Base-by-base conservation (phyloP, 2,888 invertebrate species). In the Stenchaetothrips biformis region DNA sequence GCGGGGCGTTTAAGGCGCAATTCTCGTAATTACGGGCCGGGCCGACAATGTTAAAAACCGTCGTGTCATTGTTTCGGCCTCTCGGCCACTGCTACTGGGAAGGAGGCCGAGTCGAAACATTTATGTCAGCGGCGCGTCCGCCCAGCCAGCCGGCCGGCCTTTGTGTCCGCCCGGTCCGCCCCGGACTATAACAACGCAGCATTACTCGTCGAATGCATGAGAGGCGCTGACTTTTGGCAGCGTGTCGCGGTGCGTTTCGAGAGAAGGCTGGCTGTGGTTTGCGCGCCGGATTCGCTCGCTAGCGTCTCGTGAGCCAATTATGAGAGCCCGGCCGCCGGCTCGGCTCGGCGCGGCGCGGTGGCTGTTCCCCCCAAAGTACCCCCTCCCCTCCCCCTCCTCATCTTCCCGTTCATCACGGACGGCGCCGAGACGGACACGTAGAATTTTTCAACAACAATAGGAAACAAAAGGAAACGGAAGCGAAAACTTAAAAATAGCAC, bases 401-500 rank as follows among this genome's bases (percentile, higher is more conserved):
- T 37, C 37, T 37, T 37, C 37, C 37, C 37, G 37, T 37, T 37
- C 37, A 37, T 37, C 37, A 37, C 37, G 37, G 37, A 37, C 37
- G 37, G 37, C 37, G 37, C 37, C 37, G 67, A 74, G 67, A 74
- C 67, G 67, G 21, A n/a, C 67, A 74, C 67, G 67, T 74, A 74
- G 67, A 74, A 74, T 74, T 74, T 74, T 74, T 74, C 59, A 74
- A 74, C 67, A 74, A 74, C 67, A 74, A 74, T 25, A 25, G 67
- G 67, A 74, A 74, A 74, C 67, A 74, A 74, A 74, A 25, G 67
- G 67, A 74, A 74, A 74, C 67, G 67, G 67, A 74, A 74, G 67
- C 67, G 67, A 74, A 74, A 74, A 74, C 67, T 74, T 74, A 74
- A 74, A 74, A 74, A 74, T 74, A 74, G 67, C 67, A 74, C 67